phyloP scores from a whole-genome alignment of 2,888 invertebrate genomes.

The Rugalucina vietnamica region DNA sequence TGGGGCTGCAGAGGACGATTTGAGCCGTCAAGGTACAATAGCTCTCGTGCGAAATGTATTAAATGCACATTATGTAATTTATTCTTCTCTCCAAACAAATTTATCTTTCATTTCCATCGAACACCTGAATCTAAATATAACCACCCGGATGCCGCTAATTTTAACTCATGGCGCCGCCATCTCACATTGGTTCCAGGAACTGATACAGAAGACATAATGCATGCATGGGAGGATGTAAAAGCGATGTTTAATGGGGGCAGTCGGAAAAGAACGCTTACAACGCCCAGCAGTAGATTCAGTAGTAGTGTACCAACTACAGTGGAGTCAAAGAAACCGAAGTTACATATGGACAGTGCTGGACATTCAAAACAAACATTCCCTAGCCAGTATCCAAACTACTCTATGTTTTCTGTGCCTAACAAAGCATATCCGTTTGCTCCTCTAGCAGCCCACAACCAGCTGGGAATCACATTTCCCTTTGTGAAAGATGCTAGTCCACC shows the following conservation, averaged over 20 bases:
- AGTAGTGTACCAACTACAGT: slow-evolving; percentile 1
- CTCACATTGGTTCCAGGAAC: slow-evolving; percentile 90
- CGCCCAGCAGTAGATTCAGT: slow-evolving; percentile 34
- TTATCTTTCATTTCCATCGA: slow-evolving; percentile 97
- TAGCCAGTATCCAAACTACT: slow-evolving; percentile 65
- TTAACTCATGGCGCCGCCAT: slow-evolving; percentile 98
- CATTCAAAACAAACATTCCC: slow-evolving; percentile 56
- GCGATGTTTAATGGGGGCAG: slow-evolving; percentile 99
- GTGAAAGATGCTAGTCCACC: slow-evolving; percentile 54
- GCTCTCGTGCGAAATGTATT: slow-evolving; percentile 97
- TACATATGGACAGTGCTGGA: slow-evolving; percentile 46
- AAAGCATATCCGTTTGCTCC: slow-evolving; percentile 65
- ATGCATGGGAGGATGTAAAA: slow-evolving; percentile 98
- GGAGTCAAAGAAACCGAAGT: slow-evolving; percentile 57
- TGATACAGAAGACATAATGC: slow-evolving; percentile 82
- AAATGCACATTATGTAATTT: slow-evolving; percentile 96
- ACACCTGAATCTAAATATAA: slow-evolving; percentile 88
- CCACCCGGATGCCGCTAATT: slow-evolving; percentile 99
- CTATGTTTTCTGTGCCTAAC: slow-evolving; percentile 65
- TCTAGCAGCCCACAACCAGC: slow-evolving; percentile 59
- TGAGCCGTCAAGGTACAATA: slow-evolving; percentile 85
- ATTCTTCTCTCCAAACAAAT: slow-evolving; percentile 99
- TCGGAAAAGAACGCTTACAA: slow-evolving; percentile 87
- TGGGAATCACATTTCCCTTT: slow-evolving; percentile 63
- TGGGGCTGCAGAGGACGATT: slow-evolving; percentile 93